Evolutionary conservation across 2,888 invertebrate species (phyloP).

Genomic region (Pachliopta kotzebuea): DNA sequence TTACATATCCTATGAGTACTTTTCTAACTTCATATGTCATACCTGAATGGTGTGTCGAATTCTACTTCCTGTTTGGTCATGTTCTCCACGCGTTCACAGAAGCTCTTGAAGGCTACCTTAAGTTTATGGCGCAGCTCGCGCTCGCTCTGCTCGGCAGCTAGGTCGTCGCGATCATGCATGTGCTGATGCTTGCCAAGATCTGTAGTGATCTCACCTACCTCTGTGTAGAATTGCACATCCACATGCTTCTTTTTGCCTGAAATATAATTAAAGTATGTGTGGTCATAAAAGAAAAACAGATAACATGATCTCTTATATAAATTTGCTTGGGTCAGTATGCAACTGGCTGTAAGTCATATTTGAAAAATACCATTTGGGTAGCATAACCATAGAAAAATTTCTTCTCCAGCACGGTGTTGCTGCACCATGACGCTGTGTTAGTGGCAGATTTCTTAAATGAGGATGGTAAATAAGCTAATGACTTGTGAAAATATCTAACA

Average conservation of each 20-base stretch:
- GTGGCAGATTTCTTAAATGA: too few species aligned
- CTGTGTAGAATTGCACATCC: slow-evolving; percentile 99
- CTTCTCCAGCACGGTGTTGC: too few species aligned
- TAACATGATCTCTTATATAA: too few species aligned
- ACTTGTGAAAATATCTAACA: too few species aligned
- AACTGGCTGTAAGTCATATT: too few species aligned
- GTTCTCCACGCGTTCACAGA: slow-evolving; percentile 97
- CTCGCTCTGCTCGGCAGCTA: slow-evolving; percentile 99
- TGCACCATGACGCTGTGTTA: too few species aligned
- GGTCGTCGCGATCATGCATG: slow-evolving; percentile 99
- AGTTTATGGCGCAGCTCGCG: slow-evolving; percentile 97
- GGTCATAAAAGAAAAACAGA: background rate
- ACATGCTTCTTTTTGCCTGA: slow-evolving; percentile 96
- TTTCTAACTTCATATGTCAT: background rate
- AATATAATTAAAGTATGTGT: slow-evolving; percentile 11
- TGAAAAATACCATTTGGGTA: too few species aligned
- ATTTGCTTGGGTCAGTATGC: too few species aligned
- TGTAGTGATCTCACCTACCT: slow-evolving; percentile 99
- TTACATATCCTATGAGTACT: too few species aligned
- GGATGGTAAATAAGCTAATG: too few species aligned
- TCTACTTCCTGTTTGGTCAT: slow-evolving; percentile 98
- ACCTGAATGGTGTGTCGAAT: slow-evolving; percentile 98
- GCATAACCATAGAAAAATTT: too few species aligned
- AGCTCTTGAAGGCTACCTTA: slow-evolving; percentile 98
- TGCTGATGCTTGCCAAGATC: slow-evolving; percentile 99